Conservation (phyloP, 2,888 invertebrate species). For the Erynnis tages region DNA sequence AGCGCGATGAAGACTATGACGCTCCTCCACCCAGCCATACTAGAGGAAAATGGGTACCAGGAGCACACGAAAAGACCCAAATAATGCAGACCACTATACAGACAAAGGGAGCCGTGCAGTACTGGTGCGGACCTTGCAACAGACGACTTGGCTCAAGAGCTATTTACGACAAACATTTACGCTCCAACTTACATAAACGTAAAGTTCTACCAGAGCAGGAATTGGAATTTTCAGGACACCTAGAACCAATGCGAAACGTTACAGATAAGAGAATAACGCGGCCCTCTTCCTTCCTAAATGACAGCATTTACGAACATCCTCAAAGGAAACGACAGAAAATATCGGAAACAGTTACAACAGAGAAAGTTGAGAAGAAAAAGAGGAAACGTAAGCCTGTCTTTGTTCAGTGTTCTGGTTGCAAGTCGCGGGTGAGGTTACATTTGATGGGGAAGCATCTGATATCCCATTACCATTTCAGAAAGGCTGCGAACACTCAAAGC, state of each 20-base stretch:
- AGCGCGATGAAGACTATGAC: slow-evolving; percentile 75
- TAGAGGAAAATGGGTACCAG: slow-evolving; percentile 92
- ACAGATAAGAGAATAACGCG: slow-evolving; percentile 56
- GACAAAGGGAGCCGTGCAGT: slow-evolving; percentile 81
- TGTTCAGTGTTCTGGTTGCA: slow-evolving; percentile 87
- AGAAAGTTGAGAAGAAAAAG: slow-evolving; percentile 60
- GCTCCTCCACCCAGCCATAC: slow-evolving; percentile 87
- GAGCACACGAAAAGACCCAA: slow-evolving; percentile 77
- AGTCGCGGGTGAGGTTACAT: slow-evolving; percentile 84
- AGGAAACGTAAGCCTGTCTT: slow-evolving; percentile 81
- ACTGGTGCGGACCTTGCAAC: slow-evolving; percentile 92
- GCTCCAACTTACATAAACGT: slow-evolving; percentile 86
- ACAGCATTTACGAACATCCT: slow-evolving; percentile 51
- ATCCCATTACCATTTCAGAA: slow-evolving; percentile 91
- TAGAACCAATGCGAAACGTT: slow-evolving; percentile 53
- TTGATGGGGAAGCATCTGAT: slow-evolving; percentile 92
- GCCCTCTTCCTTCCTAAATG: slow-evolving; percentile 60
- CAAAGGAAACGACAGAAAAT: slow-evolving; percentile 46
- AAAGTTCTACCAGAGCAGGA: slow-evolving; percentile 85
- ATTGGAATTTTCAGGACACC: slow-evolving; percentile 82
- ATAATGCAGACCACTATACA: slow-evolving; percentile 78
- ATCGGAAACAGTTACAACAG: slow-evolving; percentile 38
- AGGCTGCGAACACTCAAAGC: slow-evolving; percentile 82
- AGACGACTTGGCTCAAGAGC: slow-evolving; percentile 86
- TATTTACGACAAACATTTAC: slow-evolving; percentile 89